Evolutionary conservation across 2,888 invertebrate species (phyloP), one percentile per base, ranked within the genome.

Genomic region (Caenorhabditis sp.): DNA sequence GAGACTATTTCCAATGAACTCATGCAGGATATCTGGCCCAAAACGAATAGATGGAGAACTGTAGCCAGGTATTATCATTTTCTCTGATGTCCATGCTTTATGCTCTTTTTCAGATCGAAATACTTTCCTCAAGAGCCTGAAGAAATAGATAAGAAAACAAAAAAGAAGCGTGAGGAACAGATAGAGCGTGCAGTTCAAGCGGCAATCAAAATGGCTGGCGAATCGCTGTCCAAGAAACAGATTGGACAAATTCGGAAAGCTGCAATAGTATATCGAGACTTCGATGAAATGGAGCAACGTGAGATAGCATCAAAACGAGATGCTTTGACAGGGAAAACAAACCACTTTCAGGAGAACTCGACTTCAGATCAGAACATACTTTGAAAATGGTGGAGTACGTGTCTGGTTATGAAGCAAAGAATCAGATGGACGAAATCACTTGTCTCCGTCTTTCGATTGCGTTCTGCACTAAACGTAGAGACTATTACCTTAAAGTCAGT

Each of bases 11-110:
- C 70, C 7, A 70, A 70, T 15, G 52, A 59, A 9, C 53, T 70
- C 5, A 37, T 70, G 59, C 70, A 70, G 11, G 70, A 70, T 22
- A 70, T 70, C 37, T 70, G 59, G 59, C 70, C 70, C 0, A 70
- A 70, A 20, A 32, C 70, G 5, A 70, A 70, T 13, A 22, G 17
- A 45, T 70, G 70, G 70, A 70, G 70, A 61, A 13, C 20, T 37
- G n/a, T 70, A 11, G 35, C 70, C 3, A 52, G 70, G 70, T 70
- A 39, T 8, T 20, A 24, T 11, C n/a, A n/a, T n/a, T n/a, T n/a
- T n/a, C n/a, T n/a, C n/a, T n/a, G n/a, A n/a, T n/a, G n/a, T n/a
- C n/a, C n/a, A n/a, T n/a, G n/a, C n/a, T n/a, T n/a, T n/a, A n/a
- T n/a, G n/a, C n/a, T n/a, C 37, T 7, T 32, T 46, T 56, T 50